Conservation (phyloP, 2,797 vertebrate species). For the Monodelphis domestica region DNA sequence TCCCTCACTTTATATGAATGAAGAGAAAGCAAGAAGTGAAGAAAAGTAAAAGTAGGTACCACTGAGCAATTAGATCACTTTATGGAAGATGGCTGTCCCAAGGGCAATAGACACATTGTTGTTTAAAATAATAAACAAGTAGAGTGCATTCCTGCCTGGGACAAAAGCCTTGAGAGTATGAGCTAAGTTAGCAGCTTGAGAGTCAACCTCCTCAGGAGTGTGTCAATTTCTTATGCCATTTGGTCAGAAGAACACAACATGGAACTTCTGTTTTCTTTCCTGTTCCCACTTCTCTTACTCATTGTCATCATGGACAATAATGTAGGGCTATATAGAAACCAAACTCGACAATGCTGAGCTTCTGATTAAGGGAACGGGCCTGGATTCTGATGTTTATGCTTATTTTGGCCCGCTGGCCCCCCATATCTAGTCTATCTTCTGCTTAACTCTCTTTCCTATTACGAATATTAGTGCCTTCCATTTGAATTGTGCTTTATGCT, state of each 20-base stretch:
- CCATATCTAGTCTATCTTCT: not conserved
- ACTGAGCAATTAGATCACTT: not conserved
- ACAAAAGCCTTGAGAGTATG: not conserved
- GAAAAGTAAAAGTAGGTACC: not conserved
- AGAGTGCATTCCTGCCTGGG: not conserved
- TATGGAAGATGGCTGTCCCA: not conserved
- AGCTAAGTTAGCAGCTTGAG: not conserved
- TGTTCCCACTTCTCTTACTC: not conserved
- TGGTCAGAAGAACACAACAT: not conserved
- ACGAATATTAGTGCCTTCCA: not conserved
- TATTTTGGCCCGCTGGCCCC: not conserved
- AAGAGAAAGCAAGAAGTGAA: not conserved
- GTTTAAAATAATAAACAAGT: not conserved
- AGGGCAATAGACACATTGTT: not conserved
- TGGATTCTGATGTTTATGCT: not conserved
- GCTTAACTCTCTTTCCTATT: not conserved
- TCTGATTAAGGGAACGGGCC: not conserved
- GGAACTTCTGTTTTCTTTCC: not conserved
- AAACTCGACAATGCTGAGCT: not conserved
- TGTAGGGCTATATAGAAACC: not conserved
- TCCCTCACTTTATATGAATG: not conserved
- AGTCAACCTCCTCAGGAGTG: not conserved
- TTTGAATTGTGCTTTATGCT: not conserved
- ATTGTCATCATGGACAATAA: not conserved
- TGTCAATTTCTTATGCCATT: not conserved